A percentile compares a stretch with the other conserved stretches of the same genome.
phyloP scores from a whole-genome alignment of 92 coral and sea anemone species.

The Diadumene lineata region DNA sequence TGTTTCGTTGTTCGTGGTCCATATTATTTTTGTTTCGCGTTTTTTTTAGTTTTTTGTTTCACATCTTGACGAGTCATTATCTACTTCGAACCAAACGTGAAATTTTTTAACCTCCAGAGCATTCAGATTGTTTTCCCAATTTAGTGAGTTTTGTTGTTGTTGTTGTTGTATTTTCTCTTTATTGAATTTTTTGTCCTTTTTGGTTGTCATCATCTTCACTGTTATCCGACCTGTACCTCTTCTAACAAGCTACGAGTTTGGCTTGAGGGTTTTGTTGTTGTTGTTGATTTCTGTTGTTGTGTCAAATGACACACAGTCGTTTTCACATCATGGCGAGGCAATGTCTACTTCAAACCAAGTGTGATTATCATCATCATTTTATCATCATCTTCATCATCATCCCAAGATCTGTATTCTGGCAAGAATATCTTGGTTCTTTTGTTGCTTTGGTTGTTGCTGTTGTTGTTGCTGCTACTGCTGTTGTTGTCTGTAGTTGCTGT shows the following conservation, averaged over 20 bases:
- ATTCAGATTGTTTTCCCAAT: too few species aligned
- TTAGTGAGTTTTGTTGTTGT: too few species aligned
- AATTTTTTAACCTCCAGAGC: too few species aligned
- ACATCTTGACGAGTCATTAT: slow-evolving; percentile 6
- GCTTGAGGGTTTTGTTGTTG: neutral
- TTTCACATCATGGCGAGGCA: slow-evolving; percentile 19
- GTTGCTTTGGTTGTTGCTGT: neutral
- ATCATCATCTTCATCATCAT: neutral
- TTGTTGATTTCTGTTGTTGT: neutral
- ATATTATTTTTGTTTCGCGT: neutral
- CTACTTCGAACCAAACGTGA: slow-evolving; percentile 22
- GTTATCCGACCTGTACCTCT: neutral
- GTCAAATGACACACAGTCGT: neutral
- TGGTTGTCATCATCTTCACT: neutral
- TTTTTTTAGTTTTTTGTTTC: neutral
- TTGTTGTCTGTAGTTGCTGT: slow-evolving; percentile 1
- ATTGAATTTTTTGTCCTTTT: slow-evolving; percentile 42
- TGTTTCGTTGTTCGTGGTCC: too few species aligned
- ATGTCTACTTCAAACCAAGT: slow-evolving; percentile 12
- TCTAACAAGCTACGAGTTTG: neutral
- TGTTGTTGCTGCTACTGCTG: neutral
- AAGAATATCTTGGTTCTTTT: neutral
- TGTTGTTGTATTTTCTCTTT: too few species aligned
- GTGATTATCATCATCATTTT: neutral
- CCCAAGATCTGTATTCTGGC: neutral